Evolutionary conservation across 1,140 invertebrate species (phyloP), one percentile per base, ranked within the genome.

Genomic region (Brachionus rotundiformis): DNA sequence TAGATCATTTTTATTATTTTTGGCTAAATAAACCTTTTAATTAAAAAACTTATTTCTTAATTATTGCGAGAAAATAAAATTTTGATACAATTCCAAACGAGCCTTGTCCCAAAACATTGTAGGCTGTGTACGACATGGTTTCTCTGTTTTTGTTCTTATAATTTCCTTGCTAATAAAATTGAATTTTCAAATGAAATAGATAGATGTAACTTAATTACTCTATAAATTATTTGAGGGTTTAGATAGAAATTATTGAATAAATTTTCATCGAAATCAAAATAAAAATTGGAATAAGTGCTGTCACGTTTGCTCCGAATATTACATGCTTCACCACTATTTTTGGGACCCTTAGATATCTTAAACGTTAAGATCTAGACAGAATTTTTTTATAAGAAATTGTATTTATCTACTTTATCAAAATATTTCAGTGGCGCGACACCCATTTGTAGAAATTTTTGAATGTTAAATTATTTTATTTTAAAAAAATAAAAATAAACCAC

Each of bases 21-120:
- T 79, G 27, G 76, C 76, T 33, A 79, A 54, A 79, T 79, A 79
- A 11, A 79, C 76, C 76, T 71, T n/a, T n/a, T n/a, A n/a, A n/a
- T n/a, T n/a, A n/a, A n/a, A n/a, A n/a, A n/a, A n/a, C n/a, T n/a
- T n/a, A n/a, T n/a, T n/a, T 47, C n/a, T 47, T n/a, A 2, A 2
- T 13, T 13, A 47, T 47, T 47, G 13, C 11, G n/a, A 47, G n/a
- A 47, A 11, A 44, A 44, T 11, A 44, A 44, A 49, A n/a, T 49
- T 54, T 54, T 54, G 23, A 8, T 41, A 71, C 65, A 39, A 79
- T 33, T 54, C 76, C 76, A 63, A 79, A 79, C 16, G 76, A 79
- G 44, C 76, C 76, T 27, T 79, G 76, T 23, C 76, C 76, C 23
- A 79, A 27, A 36, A 79, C 33, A 13, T 31, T 47, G 29, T 36